Evolutionary conservation across 2,113 vertebrate genomes (phyloP), one percentile per base, ranked within the genome.

Genomic region (Hystrix brachyura): DNA sequence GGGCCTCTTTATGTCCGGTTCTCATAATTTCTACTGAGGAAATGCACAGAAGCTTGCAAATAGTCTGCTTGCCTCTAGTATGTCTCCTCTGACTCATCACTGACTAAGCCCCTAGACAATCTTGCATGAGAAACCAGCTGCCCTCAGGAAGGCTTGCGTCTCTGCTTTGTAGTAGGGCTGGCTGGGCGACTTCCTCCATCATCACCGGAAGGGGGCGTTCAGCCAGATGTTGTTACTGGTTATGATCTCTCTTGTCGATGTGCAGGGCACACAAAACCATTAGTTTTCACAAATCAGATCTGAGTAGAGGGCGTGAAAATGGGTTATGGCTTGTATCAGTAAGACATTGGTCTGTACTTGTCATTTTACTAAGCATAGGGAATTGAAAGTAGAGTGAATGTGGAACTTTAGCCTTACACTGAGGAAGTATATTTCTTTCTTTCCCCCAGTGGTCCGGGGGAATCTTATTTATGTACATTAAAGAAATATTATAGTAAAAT

Each of bases 401-500:
- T 74, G 57, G 34, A 78, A 74, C 18, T 53, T 67, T 7, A 86
- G 64, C 23, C n/a, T 86, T 62, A 62, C 19, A 18, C 1, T 18
- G 29, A 74, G 48, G 17, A 87, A 67, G 43, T 57, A 5, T 15
- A 27, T 80, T 46, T 69, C 0, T 4, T 59, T 79, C 84, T 82
- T 51, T 46, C 43, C 62, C 21, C 34, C 14, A 19, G 0, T 38
- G 11, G 6, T 65, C 18, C 74, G 12, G 43, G 21, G n/a, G 7
- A 71, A 62, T 88, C 59, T 86, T 29, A 29, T 83, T 94, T 1
- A 13, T 83, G n/a, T 90, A 34, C 65, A 29, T 48, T 18, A 69
- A 65, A 65, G 94, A 94, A 90, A 87, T 87, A 71, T 32, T 88
- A 29, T 3, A 62, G 60, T 17, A 92, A 79, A 94, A 84, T 64